Evolutionary conservation across 2,113 vertebrate species (phyloP).

Genomic region (Tychaedon coryphoeus): DNA sequence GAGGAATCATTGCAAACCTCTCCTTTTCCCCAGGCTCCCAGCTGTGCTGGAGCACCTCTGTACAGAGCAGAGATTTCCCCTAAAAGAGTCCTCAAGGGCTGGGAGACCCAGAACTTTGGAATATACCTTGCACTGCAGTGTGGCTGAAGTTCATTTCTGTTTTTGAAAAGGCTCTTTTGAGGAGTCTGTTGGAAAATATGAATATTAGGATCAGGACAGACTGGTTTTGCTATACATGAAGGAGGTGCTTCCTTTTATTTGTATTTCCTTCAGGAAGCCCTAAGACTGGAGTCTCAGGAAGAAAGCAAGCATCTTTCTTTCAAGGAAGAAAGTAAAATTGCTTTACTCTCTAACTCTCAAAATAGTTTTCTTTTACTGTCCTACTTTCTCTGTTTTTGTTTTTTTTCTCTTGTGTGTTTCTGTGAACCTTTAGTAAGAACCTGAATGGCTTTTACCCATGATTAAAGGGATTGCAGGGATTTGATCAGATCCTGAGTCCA

Average conservation of each 20-base stretch:
- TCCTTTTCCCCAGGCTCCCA: background rate
- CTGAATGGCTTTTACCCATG: background rate
- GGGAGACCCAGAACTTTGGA: background rate
- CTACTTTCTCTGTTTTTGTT: background rate
- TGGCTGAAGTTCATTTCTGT: background rate
- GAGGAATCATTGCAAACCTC: background rate
- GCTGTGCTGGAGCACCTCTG: background rate
- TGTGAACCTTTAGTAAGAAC: background rate
- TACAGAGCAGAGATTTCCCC: background rate
- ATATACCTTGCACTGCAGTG: background rate
- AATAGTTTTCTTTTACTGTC: background rate
- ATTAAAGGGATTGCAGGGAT: background rate
- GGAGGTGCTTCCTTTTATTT: background rate
- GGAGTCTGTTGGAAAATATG: background rate
- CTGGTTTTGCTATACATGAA: background rate
- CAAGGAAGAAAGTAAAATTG: background rate
- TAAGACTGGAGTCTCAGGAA: background rate
- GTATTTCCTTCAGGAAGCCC: background rate
- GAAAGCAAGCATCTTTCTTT: background rate
- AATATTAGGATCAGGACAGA: background rate
- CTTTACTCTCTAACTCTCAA: background rate
- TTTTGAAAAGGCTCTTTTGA: background rate
- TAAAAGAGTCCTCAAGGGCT: background rate
- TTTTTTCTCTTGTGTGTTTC: background rate
- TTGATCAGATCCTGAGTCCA: background rate